A percentile compares a stretch with the other conserved stretches of the same genome.
Evolutionary conservation across 2,797 vertebrate species (phyloP).

Genomic region (Oreochromis grahami): DNA sequence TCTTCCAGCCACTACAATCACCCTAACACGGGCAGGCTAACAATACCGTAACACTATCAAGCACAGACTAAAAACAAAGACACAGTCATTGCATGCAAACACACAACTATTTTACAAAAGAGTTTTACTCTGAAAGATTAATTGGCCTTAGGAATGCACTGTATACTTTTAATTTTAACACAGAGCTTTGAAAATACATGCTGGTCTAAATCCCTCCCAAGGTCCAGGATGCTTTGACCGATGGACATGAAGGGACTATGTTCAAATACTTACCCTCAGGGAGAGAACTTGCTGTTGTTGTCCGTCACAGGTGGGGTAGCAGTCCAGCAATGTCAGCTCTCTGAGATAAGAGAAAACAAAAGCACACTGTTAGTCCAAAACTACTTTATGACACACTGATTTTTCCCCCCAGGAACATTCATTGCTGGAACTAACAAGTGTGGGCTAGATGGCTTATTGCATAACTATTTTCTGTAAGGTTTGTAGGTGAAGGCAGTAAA

Average conservation of each 20-base stretch:
- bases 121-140: not conserved
- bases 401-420: not conserved
- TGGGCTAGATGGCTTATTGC: constrained; percentile 50
- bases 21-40: constrained; percentile 25
- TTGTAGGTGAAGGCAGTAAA: constrained; percentile 65
- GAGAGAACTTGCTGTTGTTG: constrained; percentile 61
- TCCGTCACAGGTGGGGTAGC: constrained; percentile 56
- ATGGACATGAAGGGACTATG: constrained; percentile 33
- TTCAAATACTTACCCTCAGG: constrained; percentile 68
- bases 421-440: constrained; percentile 47
- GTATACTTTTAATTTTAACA: constrained; percentile 13
- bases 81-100: constrained; percentile 1
- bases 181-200: constrained; percentile 8
- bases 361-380: constrained; percentile 39
- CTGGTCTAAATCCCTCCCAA: constrained; percentile 26
- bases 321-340: constrained; percentile 60
- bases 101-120: not conserved
- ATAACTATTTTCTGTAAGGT: constrained; percentile 56
- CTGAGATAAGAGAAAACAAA: constrained; percentile 47
- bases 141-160: not conserved
- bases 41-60: not conserved
- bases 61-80: not conserved
- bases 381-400: not conserved
- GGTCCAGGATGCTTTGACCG: constrained; percentile 34
- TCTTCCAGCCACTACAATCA: constrained; percentile 39